A percentile compares a stretch with the other conserved stretches of the same genome.
Conservation (phyloP, 2,113 vertebrate species). For the Stercorarius parasiticus region DNA sequence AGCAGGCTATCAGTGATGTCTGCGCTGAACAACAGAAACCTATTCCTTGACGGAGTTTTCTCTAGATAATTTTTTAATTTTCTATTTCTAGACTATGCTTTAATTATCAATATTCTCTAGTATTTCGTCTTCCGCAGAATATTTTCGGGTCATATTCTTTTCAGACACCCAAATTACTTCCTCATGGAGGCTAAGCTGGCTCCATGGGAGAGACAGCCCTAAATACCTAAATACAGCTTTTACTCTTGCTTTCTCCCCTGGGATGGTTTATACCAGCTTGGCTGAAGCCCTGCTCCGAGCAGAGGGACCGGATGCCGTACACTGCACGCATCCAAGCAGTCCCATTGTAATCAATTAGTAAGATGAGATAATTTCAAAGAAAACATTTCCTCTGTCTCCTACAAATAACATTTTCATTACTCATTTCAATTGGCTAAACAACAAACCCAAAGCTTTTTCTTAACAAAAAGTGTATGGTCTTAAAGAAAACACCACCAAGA, state of each 20-base stretch:
- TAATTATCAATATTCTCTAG: not conserved
- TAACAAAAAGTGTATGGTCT: not conserved
- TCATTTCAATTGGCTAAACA: slow-evolving; percentile 6
- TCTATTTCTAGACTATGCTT: not conserved
- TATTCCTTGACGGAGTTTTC: not conserved
- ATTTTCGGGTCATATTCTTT: not conserved
- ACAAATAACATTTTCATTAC: slow-evolving; percentile 21
- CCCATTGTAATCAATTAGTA: not conserved
- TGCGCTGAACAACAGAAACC: not conserved
- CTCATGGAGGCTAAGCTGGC: not conserved
- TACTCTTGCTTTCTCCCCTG: not conserved
- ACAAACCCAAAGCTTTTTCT: not conserved
- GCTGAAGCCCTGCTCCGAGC: not conserved
- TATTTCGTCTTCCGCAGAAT: not conserved
- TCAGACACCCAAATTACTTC: not conserved
- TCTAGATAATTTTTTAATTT: not conserved
- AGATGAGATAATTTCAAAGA: slow-evolving; percentile 15
- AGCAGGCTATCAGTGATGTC: not conserved
- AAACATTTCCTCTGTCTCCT: not conserved
- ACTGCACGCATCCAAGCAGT: not conserved
- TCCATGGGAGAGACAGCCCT: not conserved
- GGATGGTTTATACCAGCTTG: not conserved
- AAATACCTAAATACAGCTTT: not conserved
- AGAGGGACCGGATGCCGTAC: not conserved
- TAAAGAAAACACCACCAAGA: not conserved